A percentile compares a stretch with the other conserved stretches of the same genome.
Evolutionary conservation across 2,797 vertebrate species (phyloP).

Genomic region (Bovichtus diacanthus): DNA sequence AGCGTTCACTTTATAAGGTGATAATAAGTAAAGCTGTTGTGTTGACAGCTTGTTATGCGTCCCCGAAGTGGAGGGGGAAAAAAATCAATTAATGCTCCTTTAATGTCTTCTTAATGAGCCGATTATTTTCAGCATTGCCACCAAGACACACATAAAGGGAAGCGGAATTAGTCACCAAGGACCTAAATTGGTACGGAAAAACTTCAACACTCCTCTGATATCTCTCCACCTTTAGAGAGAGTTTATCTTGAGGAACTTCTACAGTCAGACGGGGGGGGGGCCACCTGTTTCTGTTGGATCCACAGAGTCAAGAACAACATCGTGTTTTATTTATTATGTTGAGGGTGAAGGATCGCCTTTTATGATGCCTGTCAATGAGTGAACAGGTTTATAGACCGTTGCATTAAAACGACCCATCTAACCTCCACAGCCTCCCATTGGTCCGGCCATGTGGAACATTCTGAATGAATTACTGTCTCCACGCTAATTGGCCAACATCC

Average conservation of each 20-base stretch:
- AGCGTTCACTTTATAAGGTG: neutral
- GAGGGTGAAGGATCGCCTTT: conserved; percentile 5
- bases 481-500: conserved; percentile 71
- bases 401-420: conserved; percentile 38
- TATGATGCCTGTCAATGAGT: conserved; percentile 17
- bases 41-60: conserved; percentile 12
- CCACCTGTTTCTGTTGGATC: conserved; percentile 15
- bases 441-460: conserved; percentile 54
- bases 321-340: conserved; percentile 3
- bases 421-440: conserved; percentile 51
- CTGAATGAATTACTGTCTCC: conserved; percentile 60
- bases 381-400: conserved; percentile 40
- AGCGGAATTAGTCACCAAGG: neutral
- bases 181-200: neutral
- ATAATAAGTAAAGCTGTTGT: neutral
- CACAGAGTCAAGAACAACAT: conserved; percentile 6
- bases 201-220: neutral
- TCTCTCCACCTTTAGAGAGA: neutral
- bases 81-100: conserved; percentile 27
- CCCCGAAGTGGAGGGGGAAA: neutral
- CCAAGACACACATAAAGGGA: conserved; percentile 10
- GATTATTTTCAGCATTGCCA: conserved; percentile 12
- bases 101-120: conserved; percentile 34
- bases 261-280: neutral
- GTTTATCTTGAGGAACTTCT: conserved; percentile 3